Base-by-base conservation (phyloP, 2,113 vertebrate genomes). In the Oreotragus oreotragus region DNA sequence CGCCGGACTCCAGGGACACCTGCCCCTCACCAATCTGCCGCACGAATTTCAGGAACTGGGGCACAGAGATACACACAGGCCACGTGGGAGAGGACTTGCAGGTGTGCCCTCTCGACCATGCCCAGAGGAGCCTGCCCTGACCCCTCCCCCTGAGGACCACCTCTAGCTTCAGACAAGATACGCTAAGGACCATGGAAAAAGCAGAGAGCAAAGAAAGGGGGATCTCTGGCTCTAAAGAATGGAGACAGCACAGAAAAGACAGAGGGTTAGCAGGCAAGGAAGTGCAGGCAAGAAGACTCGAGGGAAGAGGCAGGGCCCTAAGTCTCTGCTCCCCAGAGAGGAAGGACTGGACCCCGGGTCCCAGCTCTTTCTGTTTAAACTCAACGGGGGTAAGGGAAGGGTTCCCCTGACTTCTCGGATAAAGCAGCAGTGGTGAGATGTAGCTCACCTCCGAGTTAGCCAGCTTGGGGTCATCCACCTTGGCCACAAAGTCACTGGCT, bases 31-130 rank as follows among this genome's bases (percentile, higher is more conserved):
- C 99, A 99, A 99, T 99, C 99, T 99, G 99, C 99, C 99, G 99
- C 99, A 99, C 99, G 99, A 99, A 99, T 98, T 99, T 99, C 99
- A 99, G 99, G 99, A 99, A 99, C 99, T 99, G 99, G 99, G 98
- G 99, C 99, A 99, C 99, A 98, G 98, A 99, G 98, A 99, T 98
- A 99, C 95, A 99, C 97, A 98, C 33, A 76, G 98, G 98, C 98
- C 97, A 97, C 98, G 93, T 96, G 98, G 98, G 92, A 98, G 91
- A 97, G 58, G 96, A 88, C 97, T 89, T 97, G 64, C 96, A 90
- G 73, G 95, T 64, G 94, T 95, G 77, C 53, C 66, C 95, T 96
- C 97, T 97, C 77, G 86, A 84, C 62, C 97, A 73, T 11, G 81
- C 84, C 95, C 90, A 84, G 45, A 91, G 86, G 85, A 84, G 55